Percentiles rank a stretch among this genome's conserved stretches.
Evolutionary conservation across 2,888 invertebrate species (phyloP).

Genomic region (Germaria angustata): DNA sequence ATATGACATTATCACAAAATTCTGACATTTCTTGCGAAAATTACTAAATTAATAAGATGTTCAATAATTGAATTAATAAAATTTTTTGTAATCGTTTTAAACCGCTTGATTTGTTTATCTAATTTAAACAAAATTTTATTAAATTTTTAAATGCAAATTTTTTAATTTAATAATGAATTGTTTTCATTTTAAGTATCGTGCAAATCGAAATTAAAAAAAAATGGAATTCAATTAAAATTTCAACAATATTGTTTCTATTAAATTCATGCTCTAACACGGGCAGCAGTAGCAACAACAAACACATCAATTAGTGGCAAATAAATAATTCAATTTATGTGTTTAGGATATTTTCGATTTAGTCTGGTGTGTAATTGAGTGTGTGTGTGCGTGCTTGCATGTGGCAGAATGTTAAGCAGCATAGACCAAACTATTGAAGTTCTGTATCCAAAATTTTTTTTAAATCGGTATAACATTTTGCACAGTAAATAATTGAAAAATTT

Average conservation of each 20-base stretch:
- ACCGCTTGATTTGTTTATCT: too few relatives aligned
- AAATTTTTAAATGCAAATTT: conserved; percentile 4
- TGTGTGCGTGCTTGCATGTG: background rate
- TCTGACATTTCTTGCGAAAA: too few relatives aligned
- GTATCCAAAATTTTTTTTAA: conserved; percentile 1
- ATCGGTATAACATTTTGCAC: conserved; percentile 3
- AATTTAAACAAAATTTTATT: conserved; percentile 2
- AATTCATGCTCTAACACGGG: conserved; percentile 39
- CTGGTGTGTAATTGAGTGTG: background rate
- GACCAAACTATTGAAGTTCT: conserved; percentile 2
- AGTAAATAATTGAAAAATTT: conserved; percentile 52
- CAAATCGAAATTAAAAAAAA: background rate
- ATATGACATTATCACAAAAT: too few relatives aligned
- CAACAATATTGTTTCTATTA: conserved; percentile 39
- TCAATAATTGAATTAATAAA: too few relatives aligned
- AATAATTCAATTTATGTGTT: conserved; percentile 61
- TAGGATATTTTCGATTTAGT: conserved; percentile 41
- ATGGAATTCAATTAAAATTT: conserved; percentile 54
- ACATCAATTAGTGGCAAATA: conserved; percentile 59
- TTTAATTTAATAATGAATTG: background rate
- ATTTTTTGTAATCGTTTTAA: too few relatives aligned
- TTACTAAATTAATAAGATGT: too few relatives aligned
- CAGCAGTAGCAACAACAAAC: conserved; percentile 30
- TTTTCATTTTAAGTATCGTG: conserved; percentile 8
- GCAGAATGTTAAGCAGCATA: background rate